Evolutionary conservation across 2,888 invertebrate genomes (phyloP), one percentile per base, ranked within the genome.

Genomic region (Tetragonula carbonaria): DNA sequence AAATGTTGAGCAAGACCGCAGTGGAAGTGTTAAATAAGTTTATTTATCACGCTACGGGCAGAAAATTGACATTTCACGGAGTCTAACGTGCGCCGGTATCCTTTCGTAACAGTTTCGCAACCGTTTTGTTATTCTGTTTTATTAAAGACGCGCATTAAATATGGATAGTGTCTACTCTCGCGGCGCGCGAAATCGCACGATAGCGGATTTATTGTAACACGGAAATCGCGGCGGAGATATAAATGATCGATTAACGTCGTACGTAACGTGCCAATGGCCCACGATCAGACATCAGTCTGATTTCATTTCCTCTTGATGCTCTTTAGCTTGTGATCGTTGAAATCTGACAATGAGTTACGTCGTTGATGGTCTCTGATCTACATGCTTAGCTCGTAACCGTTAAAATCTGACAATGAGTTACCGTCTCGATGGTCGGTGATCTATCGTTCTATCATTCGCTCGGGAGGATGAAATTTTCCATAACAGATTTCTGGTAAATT

Each of bases 21-120:
- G 33, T 33, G 78, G 71, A 28, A 81, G 81, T 81, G 74, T 62
- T 72, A 74, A 81, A 81, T 77, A 77, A 84, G 63, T 77, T 65
- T 70, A 81, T 74, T 84, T 55, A 74, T 71, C 81, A 72, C 70
- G 74, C 21, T 51, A 21, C 18, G 68, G 38, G 51, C 68, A 78
- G 73, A 77, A 84, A 84, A 84, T 84, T 62, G 76, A 75, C 71
- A 75, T 82, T 82, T 82, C 71, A 66, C 72, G 67, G 79, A 74
- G 68, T 51, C 71, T 59, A 71, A 70, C 71, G 18, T n/a, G 53
- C 45, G 66, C 11, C 33, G 51, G 16, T 57, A 2, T 57, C 59
- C 18, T 84, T 84, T 77, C 77, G 72, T 57, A 81, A 74, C 6
- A 3, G 45, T 84, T 73, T 65, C 70, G 70, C 28, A 84, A 84